These are phyloP conservation scores for Protophormia terraenovae DNA, from an alignment of 2,888 invertebrate genomes.

Conservation along the genomic window DNA sequence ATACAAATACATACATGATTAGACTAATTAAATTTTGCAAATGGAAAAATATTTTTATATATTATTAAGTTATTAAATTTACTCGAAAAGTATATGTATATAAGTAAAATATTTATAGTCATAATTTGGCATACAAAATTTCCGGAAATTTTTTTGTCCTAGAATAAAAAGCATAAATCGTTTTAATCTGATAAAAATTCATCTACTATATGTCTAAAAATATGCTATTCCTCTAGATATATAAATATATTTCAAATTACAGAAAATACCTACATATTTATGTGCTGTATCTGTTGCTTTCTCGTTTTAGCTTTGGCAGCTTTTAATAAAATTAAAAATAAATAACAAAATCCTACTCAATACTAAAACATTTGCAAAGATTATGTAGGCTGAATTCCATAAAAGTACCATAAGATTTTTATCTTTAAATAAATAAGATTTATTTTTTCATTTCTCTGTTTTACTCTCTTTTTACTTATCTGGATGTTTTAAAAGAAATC, in stretches of 20 bases:
- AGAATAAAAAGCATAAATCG: background rate
- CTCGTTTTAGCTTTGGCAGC: conserved; percentile 54
- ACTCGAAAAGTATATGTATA: too few species aligned
- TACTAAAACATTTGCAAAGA: conserved; percentile 56
- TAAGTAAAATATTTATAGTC: too few species aligned
- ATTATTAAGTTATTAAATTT: too few species aligned
- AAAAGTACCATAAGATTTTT: conserved; percentile 50
- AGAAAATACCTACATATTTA: background rate
- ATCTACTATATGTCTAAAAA: conserved; percentile 38
- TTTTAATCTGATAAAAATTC: conserved; percentile 39
- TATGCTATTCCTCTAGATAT: too few species aligned
- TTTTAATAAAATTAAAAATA: conserved; percentile 68
- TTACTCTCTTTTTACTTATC: background rate
- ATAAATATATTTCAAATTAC: conserved; percentile 28
- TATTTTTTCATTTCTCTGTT: conserved; percentile 27
- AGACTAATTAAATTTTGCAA: background rate
- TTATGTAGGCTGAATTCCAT: conserved; percentile 59
- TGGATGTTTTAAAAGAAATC: background rate
- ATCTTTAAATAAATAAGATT: conserved; percentile 66
- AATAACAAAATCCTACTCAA: conserved; percentile 65
- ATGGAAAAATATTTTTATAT: background rate
- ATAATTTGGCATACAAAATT: too few species aligned
- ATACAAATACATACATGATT: background rate
- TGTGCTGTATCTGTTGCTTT: conserved; percentile 58
- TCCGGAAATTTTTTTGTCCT: too few species aligned